phyloP scores from a whole-genome alignment of 2,888 invertebrate genomes.

The Stramonita haemastoma region DNA sequence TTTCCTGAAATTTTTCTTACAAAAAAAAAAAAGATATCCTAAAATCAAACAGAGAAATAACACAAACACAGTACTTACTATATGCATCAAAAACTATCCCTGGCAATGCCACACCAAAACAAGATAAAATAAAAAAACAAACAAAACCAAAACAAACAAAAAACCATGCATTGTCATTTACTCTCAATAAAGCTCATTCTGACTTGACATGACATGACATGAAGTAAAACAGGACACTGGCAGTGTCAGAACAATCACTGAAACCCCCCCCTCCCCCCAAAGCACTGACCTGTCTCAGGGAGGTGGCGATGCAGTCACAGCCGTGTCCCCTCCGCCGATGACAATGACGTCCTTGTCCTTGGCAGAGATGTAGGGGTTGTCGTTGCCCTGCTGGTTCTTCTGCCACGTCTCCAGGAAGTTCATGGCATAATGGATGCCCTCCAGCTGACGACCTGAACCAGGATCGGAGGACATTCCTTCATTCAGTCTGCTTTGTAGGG shows the following conservation, averaged over 20 bases:
- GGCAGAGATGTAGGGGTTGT: slow-evolving; percentile 83
- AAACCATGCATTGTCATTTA: not conserved
- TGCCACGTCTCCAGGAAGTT: slow-evolving; percentile 98
- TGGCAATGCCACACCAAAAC: not conserved
- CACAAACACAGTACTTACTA: no score
- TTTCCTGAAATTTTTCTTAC: no score
- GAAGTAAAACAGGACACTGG: no score
- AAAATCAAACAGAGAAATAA: no score
- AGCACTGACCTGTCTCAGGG: slow-evolving; percentile 84
- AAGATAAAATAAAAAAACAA: not conserved
- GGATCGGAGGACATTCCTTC: no score
- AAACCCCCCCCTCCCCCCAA: no score
- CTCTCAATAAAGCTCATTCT: no score
- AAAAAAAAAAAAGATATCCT: no score
- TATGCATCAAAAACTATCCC: no score
- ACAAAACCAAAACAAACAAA: not conserved
- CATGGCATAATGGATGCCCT: slow-evolving; percentile 98
- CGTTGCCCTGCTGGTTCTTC: slow-evolving; percentile 90
- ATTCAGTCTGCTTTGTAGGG: no score
- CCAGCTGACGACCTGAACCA: slow-evolving; percentile 87
- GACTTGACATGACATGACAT: no score
- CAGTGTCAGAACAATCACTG: no score
- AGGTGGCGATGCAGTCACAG: slow-evolving; percentile 99
- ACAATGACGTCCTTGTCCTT: slow-evolving; percentile 96
- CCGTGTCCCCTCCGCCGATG: slow-evolving; percentile 93